Base-by-base conservation (phyloP, 1,140 invertebrate species). In the Drosophila sp. region DNA sequence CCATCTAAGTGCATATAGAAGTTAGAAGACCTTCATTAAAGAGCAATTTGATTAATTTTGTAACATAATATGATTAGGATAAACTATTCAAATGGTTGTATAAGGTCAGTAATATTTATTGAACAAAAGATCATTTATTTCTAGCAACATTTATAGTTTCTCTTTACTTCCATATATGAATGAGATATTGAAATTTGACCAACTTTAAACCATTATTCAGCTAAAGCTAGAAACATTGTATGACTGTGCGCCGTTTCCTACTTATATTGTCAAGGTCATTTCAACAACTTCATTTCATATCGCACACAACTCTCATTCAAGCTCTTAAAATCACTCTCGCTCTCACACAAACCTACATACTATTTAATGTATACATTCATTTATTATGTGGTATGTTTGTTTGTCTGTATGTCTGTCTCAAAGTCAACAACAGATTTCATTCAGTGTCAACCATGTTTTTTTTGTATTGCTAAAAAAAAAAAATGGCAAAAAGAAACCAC, bases 351-450 rank as follows among this genome's bases (percentile, higher is more conserved):
- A 62, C 11, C 1, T 25, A 60, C 33, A 25, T 7, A 30, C n/a
- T 61, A 50, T 75, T 11, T 60, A 47, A 25, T 2, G 4, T 50
- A 50, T 4, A 10, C 7, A 27, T 50, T 27, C 8, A 50, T 50
- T 50, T 10, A 50, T 50, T 27, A 50, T 63, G 32, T 32, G 58
- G 38, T 69, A 76, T 67, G 10, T 56, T 7, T 33, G 60, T 72
- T 66, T 60, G 23, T 30, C 2, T 38, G n/a, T 25, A 1, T 60
- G 23, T 60, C 4, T 41, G 68, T 32, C 61, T 82, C 79, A 86
- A 86, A 86, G 83, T 86, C 83, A 86, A 76, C 82, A 82, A 60
- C 63, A 72, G 70, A 76, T 40, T 38, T 64, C 76, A 87, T 85
- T 85, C 82, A 87, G 78, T 85, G 82, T 79, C 82, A 87, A 82